A percentile compares a stretch with the other conserved stretches of the same genome.
These are phyloP conservation scores for Chymomyza caudatula DNA, from an alignment of 2,888 invertebrate genomes.

Conservation along the genomic window DNA sequence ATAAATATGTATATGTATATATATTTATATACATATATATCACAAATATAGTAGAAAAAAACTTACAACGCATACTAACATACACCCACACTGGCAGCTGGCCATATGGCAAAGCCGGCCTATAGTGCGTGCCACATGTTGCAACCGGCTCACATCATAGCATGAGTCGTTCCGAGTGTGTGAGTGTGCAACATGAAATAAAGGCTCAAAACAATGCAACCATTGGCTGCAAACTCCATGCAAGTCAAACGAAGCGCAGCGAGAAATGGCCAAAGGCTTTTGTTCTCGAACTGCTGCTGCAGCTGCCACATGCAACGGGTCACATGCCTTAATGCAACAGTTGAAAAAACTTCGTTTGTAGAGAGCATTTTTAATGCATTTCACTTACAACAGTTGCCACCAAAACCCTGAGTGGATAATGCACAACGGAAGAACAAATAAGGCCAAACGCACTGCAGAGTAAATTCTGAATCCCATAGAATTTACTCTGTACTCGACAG, in stretches of 20 bases:
- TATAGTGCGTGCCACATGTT: slow-evolving; percentile 47
- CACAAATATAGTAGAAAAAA: slow-evolving; percentile 15
- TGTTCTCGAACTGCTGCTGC: slow-evolving; percentile 16
- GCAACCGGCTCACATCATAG: neutral
- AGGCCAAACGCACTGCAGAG: neutral
- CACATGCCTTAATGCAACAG: too few species aligned
- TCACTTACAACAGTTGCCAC: too few species aligned
- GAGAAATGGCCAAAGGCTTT: slow-evolving; percentile 17
- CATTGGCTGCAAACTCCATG: too few species aligned
- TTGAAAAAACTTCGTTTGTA: too few species aligned
- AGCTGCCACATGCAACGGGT: too few species aligned
- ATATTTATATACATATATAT: slow-evolving; percentile 11
- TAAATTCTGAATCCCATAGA: slow-evolving; percentile 22
- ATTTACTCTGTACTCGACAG: too few species aligned
- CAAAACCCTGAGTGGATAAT: too few species aligned
- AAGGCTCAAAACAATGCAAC: too few species aligned
- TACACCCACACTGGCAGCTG: slow-evolving; percentile 39
- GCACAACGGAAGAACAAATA: too few species aligned
- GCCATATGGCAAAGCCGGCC: slow-evolving; percentile 56
- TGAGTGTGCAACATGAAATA: slow-evolving; percentile 11
- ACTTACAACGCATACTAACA: slow-evolving; percentile 33
- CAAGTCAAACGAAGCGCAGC: too few species aligned
- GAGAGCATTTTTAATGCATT: too few species aligned
- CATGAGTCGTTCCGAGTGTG: slow-evolving; percentile 4
- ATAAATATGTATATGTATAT: slow-evolving; percentile 13